Evolutionary conservation across 2,888 invertebrate species (phyloP), one percentile per base, ranked within the genome.

Genomic region (Lagria hirta): DNA sequence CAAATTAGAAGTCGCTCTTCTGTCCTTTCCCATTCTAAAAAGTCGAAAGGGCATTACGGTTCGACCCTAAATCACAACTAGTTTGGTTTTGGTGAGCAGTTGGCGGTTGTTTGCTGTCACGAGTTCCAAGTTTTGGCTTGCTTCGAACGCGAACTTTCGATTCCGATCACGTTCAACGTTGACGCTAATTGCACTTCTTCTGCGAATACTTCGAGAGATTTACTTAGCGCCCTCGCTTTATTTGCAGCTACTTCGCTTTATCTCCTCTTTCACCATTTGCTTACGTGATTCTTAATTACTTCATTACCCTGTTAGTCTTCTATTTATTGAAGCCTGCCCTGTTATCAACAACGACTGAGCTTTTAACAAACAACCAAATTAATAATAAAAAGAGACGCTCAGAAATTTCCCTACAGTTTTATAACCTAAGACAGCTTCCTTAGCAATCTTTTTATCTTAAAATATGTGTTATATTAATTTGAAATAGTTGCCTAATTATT

Each of bases 151-250:
- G 28, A 22, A 43, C 43, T 43, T 13, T 22, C 54, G 52, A 68
- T 68, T 67, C 68, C 62, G 65, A 66, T 68, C 68, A 68, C 68
- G 68, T 68, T 54, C 55, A 53, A 51, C 54, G 60, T 60, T 63
- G 59, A 64, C 63, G 64, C 68, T 69, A 69, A 69, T 69, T 69
- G 69, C 66, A 66, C 64, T 67, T 69, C 67, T 68, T 69, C 65
- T 57, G 58, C 55, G 65, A 66, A 66, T 65, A 65, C 64, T 66
- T 63, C 49, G 59, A 55, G 60, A 64, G 64, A 68, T 66, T 66
- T 66, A 63, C 60, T 62, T 61, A 60, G 58, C 61, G n/a, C n/a
- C n/a, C n/a, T n/a, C n/a, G n/a, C n/a, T n/a, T n/a, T n/a, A n/a
- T n/a, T n/a, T n/a, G n/a, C n/a, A n/a, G n/a, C n/a, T n/a, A 56